phyloP scores from a whole-genome alignment of 2,797 vertebrate species.

The Peromyscus aztecus region DNA sequence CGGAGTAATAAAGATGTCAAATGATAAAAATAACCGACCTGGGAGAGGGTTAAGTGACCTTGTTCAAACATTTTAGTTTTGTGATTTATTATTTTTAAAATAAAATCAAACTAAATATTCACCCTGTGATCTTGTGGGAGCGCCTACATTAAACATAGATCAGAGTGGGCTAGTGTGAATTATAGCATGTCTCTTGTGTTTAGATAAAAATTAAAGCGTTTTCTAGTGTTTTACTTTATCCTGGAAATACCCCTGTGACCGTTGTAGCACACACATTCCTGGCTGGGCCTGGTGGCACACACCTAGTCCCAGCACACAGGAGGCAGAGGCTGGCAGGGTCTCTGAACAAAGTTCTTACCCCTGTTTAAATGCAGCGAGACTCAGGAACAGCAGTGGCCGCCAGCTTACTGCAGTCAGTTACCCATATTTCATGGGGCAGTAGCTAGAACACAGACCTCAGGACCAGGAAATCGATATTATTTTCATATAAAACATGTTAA shows the following conservation, averaged over 20 bases:
- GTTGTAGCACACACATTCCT: background rate
- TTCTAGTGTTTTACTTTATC: conserved; percentile 70
- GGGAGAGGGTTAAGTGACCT: conserved; percentile 87
- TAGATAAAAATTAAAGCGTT: conserved; percentile 62
- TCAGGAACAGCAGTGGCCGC: conserved; percentile 10
- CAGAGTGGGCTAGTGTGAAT: conserved; percentile 56
- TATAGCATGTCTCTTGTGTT: conserved; percentile 69
- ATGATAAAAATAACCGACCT: conserved; percentile 57
- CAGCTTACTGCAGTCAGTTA: background rate
- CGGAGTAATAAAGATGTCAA: conserved; percentile 21
- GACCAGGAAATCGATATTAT: background rate
- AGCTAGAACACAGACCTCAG: background rate
- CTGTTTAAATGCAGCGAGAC: background rate
- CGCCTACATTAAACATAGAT: conserved; percentile 81
- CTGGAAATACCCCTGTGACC: conserved; percentile 17
- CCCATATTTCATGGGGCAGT: background rate
- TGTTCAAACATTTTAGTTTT: conserved; percentile 84
- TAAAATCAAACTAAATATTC: conserved; percentile 79
- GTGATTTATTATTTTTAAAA: conserved; percentile 84
- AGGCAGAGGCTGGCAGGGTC: background rate
- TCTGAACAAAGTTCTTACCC: background rate
- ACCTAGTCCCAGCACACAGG: background rate
- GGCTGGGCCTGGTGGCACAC: background rate
- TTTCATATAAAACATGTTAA: conserved; percentile 22
- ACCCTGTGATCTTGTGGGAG: conserved; percentile 71